Base-by-base conservation (phyloP, 1,140 invertebrate species). In the Goniozus legneri region DNA sequence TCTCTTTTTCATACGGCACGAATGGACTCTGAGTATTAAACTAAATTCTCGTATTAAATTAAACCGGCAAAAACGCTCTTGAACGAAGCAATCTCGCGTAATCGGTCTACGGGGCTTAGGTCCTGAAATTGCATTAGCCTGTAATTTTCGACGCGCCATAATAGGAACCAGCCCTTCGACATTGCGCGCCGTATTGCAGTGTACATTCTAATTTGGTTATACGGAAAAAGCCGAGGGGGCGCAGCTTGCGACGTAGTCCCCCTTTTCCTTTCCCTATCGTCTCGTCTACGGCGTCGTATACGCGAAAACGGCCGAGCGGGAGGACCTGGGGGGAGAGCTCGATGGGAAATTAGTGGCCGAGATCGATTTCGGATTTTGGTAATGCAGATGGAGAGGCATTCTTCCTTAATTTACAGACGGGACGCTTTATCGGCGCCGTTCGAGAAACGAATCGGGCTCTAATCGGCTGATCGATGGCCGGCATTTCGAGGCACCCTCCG, bases 41-140 rank as follows among this genome's bases (percentile, higher is more conserved):
- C 52, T 48, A 58, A 58, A 56, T 59, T 54, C 47, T 47, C 56
- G 52, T 59, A 61, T 60, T 50, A 58, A 65, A 65, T 67, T 56
- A 63, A 67, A 65, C 62, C 63, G 60, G 47, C 19, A 49, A 60
- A 56, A 56, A 51, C 49, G 51, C 54, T 62, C 62, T 59, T 65
- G 65, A 67, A 64, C 61, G 59, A 56, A 64, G 63, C 65, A 66
- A 67, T 67, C 65, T 66, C 65, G 45, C 42, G 54, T 64, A 67
- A 69, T 67, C 60, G 62, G 58, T 63, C 54, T 56, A 64, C 53
- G 65, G 54, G n/a, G 60, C 60, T 64, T 64, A 64, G 56, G 53
- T 52, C 44, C 48, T 42, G 44, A 59, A 67, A 69, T 69, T 66
- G 49, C 59, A 58, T 69, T 67, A 69, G 48, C 30, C 27, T 59